Evolutionary conservation across 2,888 invertebrate species (phyloP), one percentile per base, ranked within the genome.

Genomic region (Mythimna lalbum): DNA sequence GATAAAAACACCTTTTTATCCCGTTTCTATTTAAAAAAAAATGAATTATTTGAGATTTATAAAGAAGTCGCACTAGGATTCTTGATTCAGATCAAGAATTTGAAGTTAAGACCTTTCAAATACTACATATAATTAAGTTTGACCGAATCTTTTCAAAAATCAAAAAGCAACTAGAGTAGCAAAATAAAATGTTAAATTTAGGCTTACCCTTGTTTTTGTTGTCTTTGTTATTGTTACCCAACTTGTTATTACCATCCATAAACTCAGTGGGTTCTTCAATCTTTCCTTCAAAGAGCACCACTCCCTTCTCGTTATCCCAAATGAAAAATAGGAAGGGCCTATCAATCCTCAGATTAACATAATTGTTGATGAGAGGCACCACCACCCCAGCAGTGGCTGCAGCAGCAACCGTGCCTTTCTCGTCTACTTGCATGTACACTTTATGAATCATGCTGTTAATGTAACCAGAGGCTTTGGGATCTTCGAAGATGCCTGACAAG

Each of bases 261-360:
- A 84, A 89, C 23, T 79, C 75, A 0, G 87, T 90, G 0, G 97
- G 97, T 68, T 96, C 93, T 47, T 96, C 94, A 67, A 97, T 94
- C 81, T 96, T 96, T 39, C 97, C 97, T 85, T 97, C 97, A 85
- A 97, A 97, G n/a, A 97, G 90, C 17, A 97, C 96, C 53, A 96
- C 91, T 1, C 95, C 96, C 0, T 96, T 92, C 12, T 91, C 85
- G 23, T 95, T 95, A 76, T 97, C 97, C 68, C 97, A 96, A 65
- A 97, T 97, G 87, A 97, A 96, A 91, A 97, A 97, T 1, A 97
- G 85, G 88, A 97, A 98, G 0, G 97, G 97, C 79, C 96, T 96
- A 85, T 97, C 96, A 1, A 96, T 96, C 3, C 91, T 92, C 69
- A 97, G 90, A 60, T 91, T 92, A 3, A 96, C 94, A 1, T 93